These are phyloP conservation scores for Clusia tigrina DNA, from an alignment of 2,888 invertebrate species.

Conservation along the genomic window DNA sequence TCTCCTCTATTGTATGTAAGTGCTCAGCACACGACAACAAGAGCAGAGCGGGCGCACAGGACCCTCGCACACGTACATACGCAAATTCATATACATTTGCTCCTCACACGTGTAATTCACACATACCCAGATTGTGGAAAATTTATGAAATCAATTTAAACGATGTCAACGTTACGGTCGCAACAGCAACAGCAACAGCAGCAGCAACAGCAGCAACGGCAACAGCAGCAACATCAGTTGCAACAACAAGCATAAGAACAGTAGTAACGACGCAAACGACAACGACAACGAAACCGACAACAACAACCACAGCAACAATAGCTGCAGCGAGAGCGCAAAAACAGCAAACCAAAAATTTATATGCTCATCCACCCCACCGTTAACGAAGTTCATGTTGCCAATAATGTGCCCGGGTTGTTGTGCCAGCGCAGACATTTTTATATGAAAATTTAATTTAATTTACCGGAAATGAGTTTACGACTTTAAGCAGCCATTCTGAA, in stretches of 20 bases:
- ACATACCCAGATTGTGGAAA: too few relatives aligned
- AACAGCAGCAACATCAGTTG: not conserved
- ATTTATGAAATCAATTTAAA: constrained; percentile 7
- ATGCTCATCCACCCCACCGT: not conserved
- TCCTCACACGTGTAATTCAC: too few relatives aligned
- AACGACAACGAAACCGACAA: not conserved
- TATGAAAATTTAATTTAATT: not conserved
- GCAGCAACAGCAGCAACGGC: not conserved
- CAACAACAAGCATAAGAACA: not conserved
- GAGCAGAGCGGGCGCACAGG: not conserved
- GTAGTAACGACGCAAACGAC: not conserved
- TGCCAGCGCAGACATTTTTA: constrained; percentile 14
- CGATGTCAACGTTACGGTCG: not conserved
- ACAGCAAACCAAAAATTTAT: constrained; percentile 2
- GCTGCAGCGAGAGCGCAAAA: not conserved
- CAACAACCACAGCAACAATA: too few relatives aligned
- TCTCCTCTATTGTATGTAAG: not conserved
- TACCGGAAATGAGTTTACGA: constrained; percentile 17
- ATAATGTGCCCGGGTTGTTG: constrained; percentile 40
- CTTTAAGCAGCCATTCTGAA: not conserved
- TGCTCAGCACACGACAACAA: not conserved
- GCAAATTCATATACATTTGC: too few relatives aligned
- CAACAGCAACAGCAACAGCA: constrained; percentile 2
- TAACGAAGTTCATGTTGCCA: not conserved
- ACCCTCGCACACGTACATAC: too few relatives aligned